Conservation (phyloP, 2,888 invertebrate genomes). For the Noctua fimbriata region DNA sequence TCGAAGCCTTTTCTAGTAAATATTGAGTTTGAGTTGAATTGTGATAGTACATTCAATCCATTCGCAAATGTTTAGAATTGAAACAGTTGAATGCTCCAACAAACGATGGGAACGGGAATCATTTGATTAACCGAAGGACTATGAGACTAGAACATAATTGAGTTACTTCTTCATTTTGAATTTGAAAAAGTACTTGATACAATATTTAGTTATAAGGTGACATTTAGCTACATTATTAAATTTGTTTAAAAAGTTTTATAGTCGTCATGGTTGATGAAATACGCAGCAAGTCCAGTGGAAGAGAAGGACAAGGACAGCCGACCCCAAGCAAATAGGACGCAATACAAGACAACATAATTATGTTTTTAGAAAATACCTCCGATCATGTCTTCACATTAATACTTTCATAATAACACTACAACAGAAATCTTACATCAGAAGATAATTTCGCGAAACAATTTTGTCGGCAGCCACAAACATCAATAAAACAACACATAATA, state of each 20-base stretch:
- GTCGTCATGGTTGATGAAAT: not conserved
- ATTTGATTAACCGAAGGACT: constrained; percentile 16
- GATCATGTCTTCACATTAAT: not conserved
- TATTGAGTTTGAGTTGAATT: constrained; percentile 6
- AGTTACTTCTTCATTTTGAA: constrained; percentile 1
- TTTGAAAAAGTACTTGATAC: not conserved
- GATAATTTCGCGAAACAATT: not conserved
- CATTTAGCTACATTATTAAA: not conserved
- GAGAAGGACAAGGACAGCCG: not conserved
- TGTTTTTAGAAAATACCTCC: not conserved
- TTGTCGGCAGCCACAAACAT: constrained; percentile 17
- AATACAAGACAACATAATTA: not conserved
- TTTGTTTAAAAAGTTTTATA: not conserved
- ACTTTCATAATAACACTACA: not conserved
- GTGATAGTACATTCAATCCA: not conserved
- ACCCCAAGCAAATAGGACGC: not conserved
- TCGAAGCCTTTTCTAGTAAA: not conserved
- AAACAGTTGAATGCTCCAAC: constrained; percentile 14
- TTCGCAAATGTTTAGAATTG: constrained; percentile 18
- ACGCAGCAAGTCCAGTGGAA: not conserved
- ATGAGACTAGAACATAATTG: not conserved
- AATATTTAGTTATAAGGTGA: not conserved
- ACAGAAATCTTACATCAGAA: constrained; percentile 12
- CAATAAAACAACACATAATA: constrained; percentile 41
- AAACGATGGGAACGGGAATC: not conserved